These are phyloP conservation scores for Planiliza haematocheilus DNA, from an alignment of 2,113 vertebrate genomes.

Conservation along the genomic window DNA sequence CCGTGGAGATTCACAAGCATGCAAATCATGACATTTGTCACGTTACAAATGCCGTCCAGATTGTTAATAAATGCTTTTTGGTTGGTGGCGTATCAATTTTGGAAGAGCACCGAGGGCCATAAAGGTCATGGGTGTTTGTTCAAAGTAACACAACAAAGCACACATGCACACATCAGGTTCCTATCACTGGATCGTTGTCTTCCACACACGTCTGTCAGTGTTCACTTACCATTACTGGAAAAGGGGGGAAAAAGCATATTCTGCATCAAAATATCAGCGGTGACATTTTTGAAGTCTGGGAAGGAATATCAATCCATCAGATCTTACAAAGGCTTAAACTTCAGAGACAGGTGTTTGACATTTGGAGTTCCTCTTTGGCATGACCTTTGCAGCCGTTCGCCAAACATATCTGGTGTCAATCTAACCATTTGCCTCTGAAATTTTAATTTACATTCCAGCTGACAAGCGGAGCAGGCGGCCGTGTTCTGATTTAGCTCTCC, in stretches of 20 bases:
- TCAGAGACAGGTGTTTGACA: conserved; percentile 67
- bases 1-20: conserved; percentile 34
- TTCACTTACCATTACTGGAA: conserved; percentile 19
- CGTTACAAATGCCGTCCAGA: conserved; percentile 50
- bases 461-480: conserved; percentile 1
- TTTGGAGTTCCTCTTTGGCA: conserved; percentile 64
- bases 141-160: conserved; percentile 38
- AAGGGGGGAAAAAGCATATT: conserved; percentile 20
- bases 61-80: conserved; percentile 42
- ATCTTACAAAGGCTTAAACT: conserved; percentile 65
- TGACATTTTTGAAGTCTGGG: conserved; percentile 59
- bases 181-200: not conserved
- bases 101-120: conserved; percentile 54
- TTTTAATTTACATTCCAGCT: conserved; percentile 32
- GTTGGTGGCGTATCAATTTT: conserved; percentile 48
- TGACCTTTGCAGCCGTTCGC: conserved; percentile 70
- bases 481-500: conserved; percentile 1
- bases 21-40: conserved; percentile 68
- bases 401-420: conserved; percentile 66
- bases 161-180: not conserved
- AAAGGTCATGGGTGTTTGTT: conserved; percentile 66
- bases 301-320: conserved; percentile 55
- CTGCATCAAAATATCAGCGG: conserved; percentile 51
- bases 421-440: conserved; percentile 47
- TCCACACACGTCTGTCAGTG: conserved; percentile 7